Conservation (phyloP, 2,888 invertebrate species). For the Pelosia muscerda region DNA sequence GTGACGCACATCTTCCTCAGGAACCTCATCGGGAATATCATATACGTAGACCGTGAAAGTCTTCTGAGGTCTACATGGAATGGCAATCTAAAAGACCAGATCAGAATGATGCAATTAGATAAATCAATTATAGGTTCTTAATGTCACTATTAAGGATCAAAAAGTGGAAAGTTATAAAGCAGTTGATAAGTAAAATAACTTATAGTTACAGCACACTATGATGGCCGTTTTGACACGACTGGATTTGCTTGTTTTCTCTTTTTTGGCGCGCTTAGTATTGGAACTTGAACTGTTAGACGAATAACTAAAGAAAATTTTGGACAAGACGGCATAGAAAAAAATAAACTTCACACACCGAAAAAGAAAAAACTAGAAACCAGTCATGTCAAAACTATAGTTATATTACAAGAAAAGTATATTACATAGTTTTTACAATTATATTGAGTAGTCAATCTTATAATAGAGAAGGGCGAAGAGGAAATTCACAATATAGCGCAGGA, state of each 20-base stretch:
- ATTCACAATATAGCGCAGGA: slow-evolving; percentile 15
- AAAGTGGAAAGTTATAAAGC: neutral
- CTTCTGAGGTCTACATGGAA: slow-evolving; percentile 95
- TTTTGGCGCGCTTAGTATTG: no score
- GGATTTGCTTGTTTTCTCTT: no score
- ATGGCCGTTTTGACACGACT: no score
- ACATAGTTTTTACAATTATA: neutral
- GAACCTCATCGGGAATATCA: slow-evolving; percentile 94
- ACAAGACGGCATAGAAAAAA: no score
- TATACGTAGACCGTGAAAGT: slow-evolving; percentile 94
- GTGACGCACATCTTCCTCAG: slow-evolving; percentile 94
- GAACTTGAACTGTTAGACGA: no score
- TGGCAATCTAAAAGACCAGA: slow-evolving; percentile 87
- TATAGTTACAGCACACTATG: no score
- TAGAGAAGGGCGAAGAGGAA: slow-evolving; percentile 66
- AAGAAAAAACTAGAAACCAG: no score
- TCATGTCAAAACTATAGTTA: no score
- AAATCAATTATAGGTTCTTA: neutral
- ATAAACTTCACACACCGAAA: no score
- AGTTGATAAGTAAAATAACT: neutral
- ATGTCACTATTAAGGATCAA: neutral
- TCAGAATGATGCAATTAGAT: neutral
- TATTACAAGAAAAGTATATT: neutral
- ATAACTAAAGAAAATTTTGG: no score
- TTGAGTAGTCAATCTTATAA: neutral